A percentile compares a stretch with the other conserved stretches of the same genome.
These are phyloP conservation scores for Pangasius larnaudii DNA, from an alignment of 2,797 vertebrate genomes.

Conservation along the genomic window DNA sequence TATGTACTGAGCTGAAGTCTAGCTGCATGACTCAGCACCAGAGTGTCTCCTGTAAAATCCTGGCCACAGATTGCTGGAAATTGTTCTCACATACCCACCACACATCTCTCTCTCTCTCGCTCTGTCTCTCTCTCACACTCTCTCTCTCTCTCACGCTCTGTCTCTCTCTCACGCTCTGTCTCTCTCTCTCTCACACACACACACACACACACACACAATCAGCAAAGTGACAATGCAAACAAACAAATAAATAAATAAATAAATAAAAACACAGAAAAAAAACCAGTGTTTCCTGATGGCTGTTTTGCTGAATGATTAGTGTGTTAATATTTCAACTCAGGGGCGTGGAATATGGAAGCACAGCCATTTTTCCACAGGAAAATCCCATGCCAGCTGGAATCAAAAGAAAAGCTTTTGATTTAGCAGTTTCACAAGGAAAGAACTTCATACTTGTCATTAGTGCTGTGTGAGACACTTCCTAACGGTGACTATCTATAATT, in stretches of 20 bases:
- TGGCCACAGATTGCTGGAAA: background rate
- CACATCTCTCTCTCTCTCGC: background rate
- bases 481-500: too few species aligned
- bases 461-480: background rate
- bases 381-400: slow-evolving; percentile 52
- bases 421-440: slow-evolving; percentile 55
- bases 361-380: slow-evolving; percentile 26
- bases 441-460: slow-evolving; percentile 37
- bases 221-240: background rate
- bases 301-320: slow-evolving; percentile 51
- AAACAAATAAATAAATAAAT: too few species aligned
- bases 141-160: background rate
- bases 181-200: background rate
- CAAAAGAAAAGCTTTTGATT: slow-evolving; percentile 50
- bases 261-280: too few species aligned
- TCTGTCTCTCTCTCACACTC: background rate
- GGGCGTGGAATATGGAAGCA: slow-evolving; percentile 15
- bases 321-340: slow-evolving; percentile 47
- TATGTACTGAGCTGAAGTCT: background rate
- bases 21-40: slow-evolving; percentile 15
- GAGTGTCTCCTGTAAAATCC: background rate
- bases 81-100: background rate
- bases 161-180: too few species aligned
- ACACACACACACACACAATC: background rate
- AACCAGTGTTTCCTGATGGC: background rate